Evolutionary conservation across 2,113 vertebrate species (phyloP).

Genomic region (Psophia crepitans): DNA sequence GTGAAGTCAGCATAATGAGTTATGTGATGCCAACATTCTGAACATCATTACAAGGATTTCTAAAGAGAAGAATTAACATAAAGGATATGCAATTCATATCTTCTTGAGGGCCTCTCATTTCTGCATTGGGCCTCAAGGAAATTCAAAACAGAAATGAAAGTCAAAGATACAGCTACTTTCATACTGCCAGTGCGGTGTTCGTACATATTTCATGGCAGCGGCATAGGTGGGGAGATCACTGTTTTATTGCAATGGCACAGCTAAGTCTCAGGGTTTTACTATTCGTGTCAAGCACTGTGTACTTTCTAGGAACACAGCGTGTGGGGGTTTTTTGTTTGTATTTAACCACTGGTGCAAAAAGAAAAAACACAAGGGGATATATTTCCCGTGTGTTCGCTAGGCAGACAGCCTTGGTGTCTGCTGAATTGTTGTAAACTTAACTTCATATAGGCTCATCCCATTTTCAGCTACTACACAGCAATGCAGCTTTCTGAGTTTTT

Average conservation of each 20-base stretch:
- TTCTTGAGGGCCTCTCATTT: slow-evolving; percentile 60
- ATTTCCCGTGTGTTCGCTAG: slow-evolving; percentile 4
- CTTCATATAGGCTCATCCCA: neutral
- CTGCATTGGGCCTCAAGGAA: slow-evolving; percentile 66
- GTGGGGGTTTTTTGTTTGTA: slow-evolving; percentile 35
- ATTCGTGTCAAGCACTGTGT: slow-evolving; percentile 47
- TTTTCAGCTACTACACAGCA: neutral
- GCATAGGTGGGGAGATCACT: slow-evolving; percentile 62
- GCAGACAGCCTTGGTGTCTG: neutral
- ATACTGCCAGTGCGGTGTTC: neutral
- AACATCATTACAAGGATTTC: slow-evolving; percentile 50
- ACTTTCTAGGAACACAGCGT: slow-evolving; percentile 37
- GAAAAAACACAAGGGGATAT: neutral
- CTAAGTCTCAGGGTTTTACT: slow-evolving; percentile 57
- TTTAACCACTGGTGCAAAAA: slow-evolving; percentile 50
- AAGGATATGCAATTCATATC: slow-evolving; percentile 49
- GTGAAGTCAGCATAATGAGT: neutral
- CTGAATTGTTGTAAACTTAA: neutral
- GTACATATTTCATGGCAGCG: slow-evolving; percentile 74
- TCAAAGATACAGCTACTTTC: slow-evolving; percentile 63
- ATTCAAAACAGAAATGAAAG: slow-evolving; percentile 74
- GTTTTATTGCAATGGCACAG: slow-evolving; percentile 66
- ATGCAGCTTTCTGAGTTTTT: neutral
- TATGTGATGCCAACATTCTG: slow-evolving; percentile 26
- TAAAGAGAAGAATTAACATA: slow-evolving; percentile 47